Evolutionary conservation across 2,113 vertebrate species (phyloP), one percentile per base, ranked within the genome.

Genomic region (Pseudorasbora parva): DNA sequence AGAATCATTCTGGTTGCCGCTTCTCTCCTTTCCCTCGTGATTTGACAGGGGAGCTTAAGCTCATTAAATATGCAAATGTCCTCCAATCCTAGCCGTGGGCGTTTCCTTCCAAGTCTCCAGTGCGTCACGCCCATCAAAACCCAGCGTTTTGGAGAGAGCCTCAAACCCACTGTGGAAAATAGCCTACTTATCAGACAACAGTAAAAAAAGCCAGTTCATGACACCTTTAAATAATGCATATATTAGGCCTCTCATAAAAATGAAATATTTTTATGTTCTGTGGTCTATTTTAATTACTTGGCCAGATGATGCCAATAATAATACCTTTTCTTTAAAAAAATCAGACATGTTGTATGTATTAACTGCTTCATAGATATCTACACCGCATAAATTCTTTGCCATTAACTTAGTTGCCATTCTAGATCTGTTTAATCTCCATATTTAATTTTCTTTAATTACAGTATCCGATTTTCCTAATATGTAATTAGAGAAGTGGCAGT

Each of bases 391-490:
- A 49, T 78, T n/a, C 3, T 54, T 73, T 78, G 19, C 23, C 64
- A 82, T 82, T 77, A 85, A 76, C 30, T 45, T 37, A 79, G 73
- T 82, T 74, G 77, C 82, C 86, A 74, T 59, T 69, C 57, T 79
- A 85, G 68, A 79, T 79, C 77, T 68, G 83, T 66, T 82, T 60
- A 79, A 85, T 87, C 84, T 83, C 81, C 84, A 81, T 88, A 75
- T 83, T 77, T 85, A 78, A 81, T 85, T 85, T 54, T 45, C 71
- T 49, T 62, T 88, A 83, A 88, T 88, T 87, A 87, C 75, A 86
- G 83, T 73, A 84, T 88, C 83, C 19, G 21, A 81, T 82, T 83
- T 74, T 74, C 45, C 30, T 82, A 83, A 85, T 74, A 73, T 85
- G 85, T 85, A 87, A 88, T 85, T 81, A 87, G 83, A 87, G 81